phyloP scores from a whole-genome alignment of 2,113 vertebrate species.

The Haplotaxodon microlepis region DNA sequence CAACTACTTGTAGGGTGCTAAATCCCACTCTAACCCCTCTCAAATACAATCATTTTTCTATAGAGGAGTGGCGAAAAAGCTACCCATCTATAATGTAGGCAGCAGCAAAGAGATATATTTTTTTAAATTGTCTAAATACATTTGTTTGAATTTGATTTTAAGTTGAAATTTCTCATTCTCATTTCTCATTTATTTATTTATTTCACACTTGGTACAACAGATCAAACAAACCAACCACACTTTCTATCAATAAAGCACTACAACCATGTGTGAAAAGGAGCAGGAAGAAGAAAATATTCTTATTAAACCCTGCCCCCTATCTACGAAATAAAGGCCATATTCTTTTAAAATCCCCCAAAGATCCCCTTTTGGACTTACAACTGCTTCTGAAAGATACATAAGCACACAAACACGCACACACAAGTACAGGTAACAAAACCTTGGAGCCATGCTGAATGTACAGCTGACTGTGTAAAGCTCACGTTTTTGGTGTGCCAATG shows the following conservation, averaged over 20 bases:
- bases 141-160: neutral
- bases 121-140: neutral
- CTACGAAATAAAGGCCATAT: neutral
- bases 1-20: neutral
- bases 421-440: neutral
- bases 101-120: neutral
- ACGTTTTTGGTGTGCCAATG: neutral
- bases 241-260: too few relatives aligned
- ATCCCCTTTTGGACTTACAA: neutral
- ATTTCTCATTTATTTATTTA: too few relatives aligned
- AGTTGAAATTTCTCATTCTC: neutral
- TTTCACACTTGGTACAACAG: too few relatives aligned
- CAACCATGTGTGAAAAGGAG: too few relatives aligned
- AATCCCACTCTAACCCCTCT: neutral
- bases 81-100: neutral
- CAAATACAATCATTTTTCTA: neutral
- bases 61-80: neutral
- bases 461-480: neutral
- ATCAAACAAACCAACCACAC: too few relatives aligned
- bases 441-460: neutral
- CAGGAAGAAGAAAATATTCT: too few relatives aligned
- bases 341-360: neutral
- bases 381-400: neutral
- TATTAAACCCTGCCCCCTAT: too few relatives aligned
- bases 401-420: neutral